Base-by-base conservation (phyloP, 2,888 invertebrate genomes). In the Eubasilissa splendida region DNA sequence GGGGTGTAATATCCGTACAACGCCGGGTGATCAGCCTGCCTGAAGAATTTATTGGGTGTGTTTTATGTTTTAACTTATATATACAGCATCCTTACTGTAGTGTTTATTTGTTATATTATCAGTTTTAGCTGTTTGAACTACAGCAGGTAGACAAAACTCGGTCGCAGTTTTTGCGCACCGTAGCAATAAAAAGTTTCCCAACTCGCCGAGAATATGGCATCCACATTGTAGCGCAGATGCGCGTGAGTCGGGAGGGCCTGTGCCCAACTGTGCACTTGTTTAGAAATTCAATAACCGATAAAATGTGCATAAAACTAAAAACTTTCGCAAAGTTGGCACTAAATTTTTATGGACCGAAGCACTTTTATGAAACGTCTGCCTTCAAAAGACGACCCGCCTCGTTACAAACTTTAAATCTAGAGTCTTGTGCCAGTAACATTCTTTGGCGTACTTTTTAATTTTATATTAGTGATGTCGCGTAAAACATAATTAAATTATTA, bases 281-380 rank as follows among this genome's bases (percentile, higher is more conserved):
- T 76, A 56, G 60, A 53, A 76, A 76, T 76, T 76, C 76, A 76
- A 76, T 76, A 76, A 76, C 65, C 76, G 76, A 76, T 76, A 65
- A 76, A 76, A 76, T 65, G 76, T 76, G 60, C 76, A 65, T 65
- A 76, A 76, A 76, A 76, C 76, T 74, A 42, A 22, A 76, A 76
- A 76, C 56, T 76, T 76, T 74, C 59, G 58, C 63, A 22, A 65
- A 53, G 14, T 76, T 65, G 22, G 53, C 63, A 53, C 52, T 63
- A 76, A 63, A 53, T 76, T 76, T 76, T 76, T 76, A 76, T 65
- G 22, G 52, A 31, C n/a, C 9, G n/a, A 68, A 68, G 68, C 68
- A 50, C 68, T 68, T 68, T 68, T 68, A 42, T 68, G 50, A 68
- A 68, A 50, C 68, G 68, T 68, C 50, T 68, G 68, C 68, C 50